Percentiles rank a stretch among this genome's conserved stretches.
Evolutionary conservation across 2,797 vertebrate species (phyloP).

Genomic region (Dryobates pubescens): DNA sequence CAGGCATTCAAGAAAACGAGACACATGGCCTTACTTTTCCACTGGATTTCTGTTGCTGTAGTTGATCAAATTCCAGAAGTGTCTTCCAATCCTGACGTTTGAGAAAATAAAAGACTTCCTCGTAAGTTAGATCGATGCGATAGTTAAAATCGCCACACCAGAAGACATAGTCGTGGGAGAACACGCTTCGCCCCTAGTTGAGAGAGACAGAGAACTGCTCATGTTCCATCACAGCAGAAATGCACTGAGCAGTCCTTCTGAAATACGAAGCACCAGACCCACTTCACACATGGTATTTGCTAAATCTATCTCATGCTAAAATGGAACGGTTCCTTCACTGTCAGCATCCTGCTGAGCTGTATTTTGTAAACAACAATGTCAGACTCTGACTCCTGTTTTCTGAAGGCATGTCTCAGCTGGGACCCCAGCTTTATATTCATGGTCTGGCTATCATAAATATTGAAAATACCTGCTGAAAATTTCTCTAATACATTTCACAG

Average conservation of each 20-base stretch:
- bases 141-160: conserved; percentile 87
- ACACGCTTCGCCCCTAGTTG: conserved; percentile 77
- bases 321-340: neutral
- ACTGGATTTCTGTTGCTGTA: conserved; percentile 81
- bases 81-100: conserved; percentile 84
- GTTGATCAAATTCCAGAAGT: conserved; percentile 82
- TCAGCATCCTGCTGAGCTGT: neutral
- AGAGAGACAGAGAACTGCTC: neutral
- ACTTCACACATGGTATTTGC: neutral
- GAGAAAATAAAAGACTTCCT: conserved; percentile 84
- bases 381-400: neutral
- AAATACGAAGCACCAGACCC: neutral
- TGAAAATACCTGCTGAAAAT: neutral
- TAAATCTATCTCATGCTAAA: neutral
- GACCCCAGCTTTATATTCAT: neutral
- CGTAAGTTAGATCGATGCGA: conserved; percentile 81
- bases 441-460: neutral
- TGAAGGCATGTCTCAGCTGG: neutral
- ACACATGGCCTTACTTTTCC: conserved; percentile 75
- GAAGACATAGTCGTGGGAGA: conserved; percentile 85
- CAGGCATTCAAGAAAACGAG: neutral
- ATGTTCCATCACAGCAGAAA: neutral
- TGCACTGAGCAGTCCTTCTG: neutral
- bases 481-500: neutral
- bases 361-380: neutral